These are phyloP conservation scores for Coelopa pilipes DNA, from an alignment of 2,888 invertebrate genomes.

Conservation along the genomic window DNA sequence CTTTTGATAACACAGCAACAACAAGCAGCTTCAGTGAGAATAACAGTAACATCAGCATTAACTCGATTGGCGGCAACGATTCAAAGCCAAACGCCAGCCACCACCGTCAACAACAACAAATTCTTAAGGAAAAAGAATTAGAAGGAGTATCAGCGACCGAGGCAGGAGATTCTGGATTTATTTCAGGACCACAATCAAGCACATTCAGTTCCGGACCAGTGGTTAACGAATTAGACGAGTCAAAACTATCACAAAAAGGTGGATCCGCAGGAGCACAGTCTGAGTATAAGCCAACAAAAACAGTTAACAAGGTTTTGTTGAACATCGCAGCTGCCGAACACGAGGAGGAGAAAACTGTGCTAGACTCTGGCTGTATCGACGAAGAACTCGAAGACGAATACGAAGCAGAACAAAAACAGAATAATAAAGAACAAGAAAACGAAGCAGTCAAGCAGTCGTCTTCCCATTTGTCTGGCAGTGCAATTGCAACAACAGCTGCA, in stretches of 20 bases:
- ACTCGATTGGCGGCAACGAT: slow-evolving; percentile 49
- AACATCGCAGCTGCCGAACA: slow-evolving; percentile 23
- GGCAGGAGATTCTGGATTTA: slow-evolving; percentile 67
- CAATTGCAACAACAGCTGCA: slow-evolving; percentile 37
- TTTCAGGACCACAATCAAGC: slow-evolving; percentile 67
- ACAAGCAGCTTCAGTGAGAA: slow-evolving; percentile 29
- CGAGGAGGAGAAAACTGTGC: slow-evolving; percentile 34
- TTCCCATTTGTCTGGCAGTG: slow-evolving; percentile 27
- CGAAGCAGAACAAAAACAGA: slow-evolving; percentile 32
- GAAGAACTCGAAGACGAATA: slow-evolving; percentile 44
- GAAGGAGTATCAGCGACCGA: slow-evolving; percentile 52
- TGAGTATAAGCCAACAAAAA: slow-evolving; percentile 26
- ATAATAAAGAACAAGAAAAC: slow-evolving; percentile 36
- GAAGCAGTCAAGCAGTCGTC: slow-evolving; percentile 32
- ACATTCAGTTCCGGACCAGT: slow-evolving; percentile 19
- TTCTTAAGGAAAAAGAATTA: slow-evolving; percentile 27
- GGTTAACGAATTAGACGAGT: slow-evolving; percentile 30
- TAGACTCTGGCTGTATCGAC: slow-evolving; percentile 57
- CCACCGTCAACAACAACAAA: slow-evolving; percentile 31
- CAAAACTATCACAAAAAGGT: slow-evolving; percentile 22
- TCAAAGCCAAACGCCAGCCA: slow-evolving; percentile 29
- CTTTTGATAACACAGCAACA: slow-evolving; percentile 44
- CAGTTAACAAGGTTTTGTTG: slow-evolving; percentile 14
- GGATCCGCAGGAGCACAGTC: slow-evolving; percentile 37
- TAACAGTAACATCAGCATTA: slow-evolving; percentile 37